Percentiles rank a stretch among this genome's conserved stretches.
These are phyloP conservation scores for Sakesphorus luctuosus DNA, from an alignment of 2,113 vertebrate genomes.

Conservation along the genomic window DNA sequence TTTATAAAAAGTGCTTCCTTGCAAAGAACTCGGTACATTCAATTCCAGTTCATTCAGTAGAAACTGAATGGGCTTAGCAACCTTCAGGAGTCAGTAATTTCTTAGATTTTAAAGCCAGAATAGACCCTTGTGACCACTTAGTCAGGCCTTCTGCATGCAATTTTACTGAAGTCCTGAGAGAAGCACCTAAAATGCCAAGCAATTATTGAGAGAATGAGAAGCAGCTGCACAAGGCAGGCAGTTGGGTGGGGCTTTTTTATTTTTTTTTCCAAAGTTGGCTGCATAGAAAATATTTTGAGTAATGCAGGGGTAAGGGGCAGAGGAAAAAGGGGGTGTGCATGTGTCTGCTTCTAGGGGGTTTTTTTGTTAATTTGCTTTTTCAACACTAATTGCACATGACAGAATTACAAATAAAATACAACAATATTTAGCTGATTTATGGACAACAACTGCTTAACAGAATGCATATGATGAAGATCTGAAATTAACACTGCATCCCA, in stretches of 20 bases:
- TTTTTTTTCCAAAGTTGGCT: neutral
- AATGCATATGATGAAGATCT: neutral
- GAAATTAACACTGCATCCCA: neutral
- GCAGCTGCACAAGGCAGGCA: neutral
- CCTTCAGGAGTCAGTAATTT: conserved; percentile 26
- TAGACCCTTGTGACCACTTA: conserved; percentile 24
- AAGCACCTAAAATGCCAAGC: neutral
- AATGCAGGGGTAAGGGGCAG: fast-evolving
- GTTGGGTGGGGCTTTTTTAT: fast-evolving
- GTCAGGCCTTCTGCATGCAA: neutral
- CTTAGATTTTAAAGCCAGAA: neutral
- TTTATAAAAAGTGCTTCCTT: neutral
- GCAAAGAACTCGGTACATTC: neutral
- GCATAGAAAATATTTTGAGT: neutral
- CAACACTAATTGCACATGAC: neutral
- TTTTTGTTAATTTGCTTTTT: neutral
- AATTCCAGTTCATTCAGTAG: conserved; percentile 19
- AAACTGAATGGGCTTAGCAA: conserved; percentile 9
- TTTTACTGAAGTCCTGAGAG: neutral
- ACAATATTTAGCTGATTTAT: neutral
- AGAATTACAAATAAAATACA: neutral
- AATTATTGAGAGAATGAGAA: neutral
- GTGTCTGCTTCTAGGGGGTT: too few relatives aligned
- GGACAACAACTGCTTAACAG: neutral
- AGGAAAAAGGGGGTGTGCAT: neutral